Percentiles rank a stretch among this genome's conserved stretches.
Conservation (phyloP, 2,888 invertebrate species). For the Drosophila anomelani region DNA sequence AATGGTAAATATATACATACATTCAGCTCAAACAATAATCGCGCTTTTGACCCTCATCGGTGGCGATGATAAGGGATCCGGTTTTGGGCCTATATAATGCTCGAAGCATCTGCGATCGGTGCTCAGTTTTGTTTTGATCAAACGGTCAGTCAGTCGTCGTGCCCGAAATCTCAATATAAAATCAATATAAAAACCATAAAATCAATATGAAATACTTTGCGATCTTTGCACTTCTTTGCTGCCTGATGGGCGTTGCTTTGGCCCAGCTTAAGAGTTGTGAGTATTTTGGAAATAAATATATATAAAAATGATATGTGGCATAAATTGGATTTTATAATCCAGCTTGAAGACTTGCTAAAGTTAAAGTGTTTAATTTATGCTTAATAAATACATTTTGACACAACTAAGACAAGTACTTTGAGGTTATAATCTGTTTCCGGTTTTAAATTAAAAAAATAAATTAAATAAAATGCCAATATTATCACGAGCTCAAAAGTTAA, state of each 20-base stretch:
- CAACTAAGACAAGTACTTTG: too few relatives aligned
- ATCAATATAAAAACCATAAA: not conserved
- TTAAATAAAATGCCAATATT: too few relatives aligned
- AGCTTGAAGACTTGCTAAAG: too few relatives aligned
- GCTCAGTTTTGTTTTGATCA: slow-evolving; percentile 49
- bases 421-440: too few relatives aligned
- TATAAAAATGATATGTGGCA: not conserved
- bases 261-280: slow-evolving; percentile 62
- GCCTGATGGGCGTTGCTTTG: slow-evolving; percentile 51
- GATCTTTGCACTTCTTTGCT: slow-evolving; percentile 50
- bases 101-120: not conserved
- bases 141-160: slow-evolving; percentile 9
- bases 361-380: too few relatives aligned
- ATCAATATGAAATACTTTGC: slow-evolving; percentile 68
- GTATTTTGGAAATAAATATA: slow-evolving; percentile 4
- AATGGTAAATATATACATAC: not conserved
- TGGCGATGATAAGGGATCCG: slow-evolving; percentile 59
- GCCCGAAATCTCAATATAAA: slow-evolving; percentile 12
- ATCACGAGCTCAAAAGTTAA: not conserved
- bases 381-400: too few relatives aligned
- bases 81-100: slow-evolving; percentile 66
- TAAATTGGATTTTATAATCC: too few relatives aligned
- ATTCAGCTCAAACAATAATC: slow-evolving; percentile 18
- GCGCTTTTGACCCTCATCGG: slow-evolving; percentile 57
- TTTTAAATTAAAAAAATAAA: not conserved